These are phyloP conservation scores for Sylvia borin DNA, from an alignment of 2,797 vertebrate species.

Conservation along the genomic window DNA sequence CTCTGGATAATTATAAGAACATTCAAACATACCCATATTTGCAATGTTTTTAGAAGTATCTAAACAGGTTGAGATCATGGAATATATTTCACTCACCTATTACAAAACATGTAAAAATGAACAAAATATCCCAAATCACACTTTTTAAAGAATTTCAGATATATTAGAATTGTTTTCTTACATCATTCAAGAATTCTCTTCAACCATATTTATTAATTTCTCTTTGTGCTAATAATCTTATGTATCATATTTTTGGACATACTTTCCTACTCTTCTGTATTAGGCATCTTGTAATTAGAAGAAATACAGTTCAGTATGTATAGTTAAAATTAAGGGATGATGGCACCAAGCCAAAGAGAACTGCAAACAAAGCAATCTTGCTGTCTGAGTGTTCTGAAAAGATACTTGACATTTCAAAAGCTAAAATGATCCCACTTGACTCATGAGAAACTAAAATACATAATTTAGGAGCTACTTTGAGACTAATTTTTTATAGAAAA, in stretches of 20 bases:
- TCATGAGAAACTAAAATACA: conserved; percentile 34
- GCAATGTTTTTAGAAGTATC: neutral
- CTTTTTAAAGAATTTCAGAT: neutral
- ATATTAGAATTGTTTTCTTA: neutral
- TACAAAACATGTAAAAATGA: neutral
- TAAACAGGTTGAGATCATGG: neutral
- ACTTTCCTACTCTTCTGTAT: conserved; percentile 4
- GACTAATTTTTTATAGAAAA: neutral
- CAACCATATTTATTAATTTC: neutral
- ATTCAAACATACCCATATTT: neutral
- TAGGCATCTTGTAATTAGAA: conserved; percentile 50
- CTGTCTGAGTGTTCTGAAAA: conserved; percentile 43
- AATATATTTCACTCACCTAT: neutral
- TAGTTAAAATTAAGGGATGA: conserved; percentile 41
- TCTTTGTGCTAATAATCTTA: neutral
- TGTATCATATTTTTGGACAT: neutral
- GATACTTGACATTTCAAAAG: conserved; percentile 55
- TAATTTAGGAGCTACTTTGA: conserved; percentile 14
- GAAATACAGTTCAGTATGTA: conserved; percentile 12
- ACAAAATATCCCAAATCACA: neutral
- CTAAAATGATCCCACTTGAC: conserved; percentile 48
- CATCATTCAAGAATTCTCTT: neutral
- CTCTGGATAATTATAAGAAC: neutral
- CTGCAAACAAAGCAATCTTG: conserved; percentile 51
- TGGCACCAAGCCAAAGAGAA: conserved; percentile 50